Conservation (phyloP, 2,797 vertebrate species). For the Sciurus vulgaris region DNA sequence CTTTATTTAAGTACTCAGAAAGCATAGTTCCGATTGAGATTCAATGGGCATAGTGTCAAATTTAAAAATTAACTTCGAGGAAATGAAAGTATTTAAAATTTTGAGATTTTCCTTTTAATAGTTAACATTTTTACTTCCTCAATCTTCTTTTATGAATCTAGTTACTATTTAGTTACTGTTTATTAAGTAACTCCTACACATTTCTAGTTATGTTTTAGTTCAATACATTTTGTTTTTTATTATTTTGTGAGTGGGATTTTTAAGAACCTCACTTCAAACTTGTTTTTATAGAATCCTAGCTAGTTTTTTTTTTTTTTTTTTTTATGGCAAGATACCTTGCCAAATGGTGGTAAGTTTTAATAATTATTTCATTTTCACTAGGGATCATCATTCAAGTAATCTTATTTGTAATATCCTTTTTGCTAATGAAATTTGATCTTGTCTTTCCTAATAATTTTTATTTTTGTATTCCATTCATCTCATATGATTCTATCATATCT, state of each 20-base stretch:
- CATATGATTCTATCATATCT: background rate
- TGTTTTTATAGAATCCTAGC: background rate
- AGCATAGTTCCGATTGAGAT: background rate
- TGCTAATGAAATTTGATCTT: background rate
- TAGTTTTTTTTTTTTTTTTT: too few relatives aligned
- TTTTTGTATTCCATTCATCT: background rate
- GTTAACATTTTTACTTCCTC: background rate
- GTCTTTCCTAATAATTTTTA: background rate
- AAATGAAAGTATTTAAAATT: slow-evolving; percentile 32
- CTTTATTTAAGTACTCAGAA: background rate
- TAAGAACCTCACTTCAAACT: background rate
- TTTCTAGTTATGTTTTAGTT: background rate
- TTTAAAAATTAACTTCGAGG: slow-evolving; percentile 1
- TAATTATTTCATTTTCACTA: background rate
- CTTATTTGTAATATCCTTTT: background rate
- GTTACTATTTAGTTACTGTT: background rate
- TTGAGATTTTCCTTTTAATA: background rate
- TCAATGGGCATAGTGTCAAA: background rate
- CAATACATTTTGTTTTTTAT: background rate
- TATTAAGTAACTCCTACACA: background rate
- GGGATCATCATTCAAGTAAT: background rate
- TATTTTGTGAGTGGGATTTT: background rate
- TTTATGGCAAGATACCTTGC: background rate
- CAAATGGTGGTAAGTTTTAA: slow-evolving; percentile 5
- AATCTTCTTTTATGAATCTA: background rate